Evolutionary conservation across 1,140 invertebrate species (phyloP).

Genomic region (Atta texana): DNA sequence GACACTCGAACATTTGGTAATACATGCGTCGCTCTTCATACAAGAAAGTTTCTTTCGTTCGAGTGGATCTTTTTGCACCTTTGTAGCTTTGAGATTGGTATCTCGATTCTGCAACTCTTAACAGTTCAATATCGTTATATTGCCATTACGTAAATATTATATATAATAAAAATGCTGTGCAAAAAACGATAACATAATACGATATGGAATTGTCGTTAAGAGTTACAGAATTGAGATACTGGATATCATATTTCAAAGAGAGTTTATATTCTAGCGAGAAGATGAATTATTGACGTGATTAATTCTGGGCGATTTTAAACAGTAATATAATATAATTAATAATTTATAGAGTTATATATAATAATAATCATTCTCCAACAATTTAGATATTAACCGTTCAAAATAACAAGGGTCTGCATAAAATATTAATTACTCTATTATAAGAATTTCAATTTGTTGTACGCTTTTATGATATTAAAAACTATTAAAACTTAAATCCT

Average conservation of each 20-base stretch:
- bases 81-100: too few relatives aligned
- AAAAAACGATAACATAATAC: too few relatives aligned
- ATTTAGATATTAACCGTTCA: constrained; percentile 5
- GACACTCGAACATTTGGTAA: background rate
- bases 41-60: background rate
- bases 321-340: background rate
- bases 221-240: too few relatives aligned
- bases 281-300: constrained; percentile 25
- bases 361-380: background rate
- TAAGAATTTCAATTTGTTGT: background rate
- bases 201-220: too few relatives aligned
- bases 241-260: background rate
- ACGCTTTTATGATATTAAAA: background rate
- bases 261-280: background rate
- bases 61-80: background rate
- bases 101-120: too few relatives aligned
- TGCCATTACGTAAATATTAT: too few relatives aligned
- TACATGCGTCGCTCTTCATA: background rate
- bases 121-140: too few relatives aligned
- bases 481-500: constrained; percentile 16
- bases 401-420: background rate
- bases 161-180: too few relatives aligned
- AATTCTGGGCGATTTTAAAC: background rate
- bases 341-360: constrained; percentile 11
- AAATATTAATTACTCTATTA: background rate